Evolutionary conservation across 2,888 invertebrate species (phyloP).

Genomic region (Acrocyrtus sp.): DNA sequence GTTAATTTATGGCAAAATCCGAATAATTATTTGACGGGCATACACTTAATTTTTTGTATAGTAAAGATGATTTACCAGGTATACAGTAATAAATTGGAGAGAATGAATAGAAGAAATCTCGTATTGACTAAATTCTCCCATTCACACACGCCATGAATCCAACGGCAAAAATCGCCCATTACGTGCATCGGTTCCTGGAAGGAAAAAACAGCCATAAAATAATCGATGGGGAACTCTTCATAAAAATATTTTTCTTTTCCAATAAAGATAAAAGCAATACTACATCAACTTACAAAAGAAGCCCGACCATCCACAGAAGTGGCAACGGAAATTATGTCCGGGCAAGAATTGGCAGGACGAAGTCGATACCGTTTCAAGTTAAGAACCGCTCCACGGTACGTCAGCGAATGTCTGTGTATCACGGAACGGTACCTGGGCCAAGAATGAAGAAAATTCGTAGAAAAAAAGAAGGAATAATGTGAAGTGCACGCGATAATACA

Average conservation of each 20-base stretch:
- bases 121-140: constrained; percentile 81
- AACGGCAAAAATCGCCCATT: constrained; percentile 75
- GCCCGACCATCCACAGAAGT: constrained; percentile 57
- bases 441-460: not conserved
- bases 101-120: constrained; percentile 83
- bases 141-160: constrained; percentile 68
- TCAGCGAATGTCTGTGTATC: constrained; percentile 75
- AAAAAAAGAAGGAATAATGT: not conserved
- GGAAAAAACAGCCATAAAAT: constrained; percentile 4
- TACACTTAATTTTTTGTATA: not conserved
- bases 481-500: not conserved
- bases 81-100: constrained; percentile 89
- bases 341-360: constrained; percentile 83
- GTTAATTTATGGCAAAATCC: no score
- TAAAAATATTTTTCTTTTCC: constrained; percentile 2
- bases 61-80: constrained; percentile 72
- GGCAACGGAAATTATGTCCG: constrained; percentile 74
- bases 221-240: not conserved
- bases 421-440: constrained; percentile 57
- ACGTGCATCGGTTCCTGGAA: constrained; percentile 78
- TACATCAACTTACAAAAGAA: constrained; percentile 52
- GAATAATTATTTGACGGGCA: no score
- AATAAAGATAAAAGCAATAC: not conserved
- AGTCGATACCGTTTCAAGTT: constrained; percentile 83
- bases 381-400: constrained; percentile 86